phyloP scores from a whole-genome alignment of 1,140 invertebrate genomes.

The Cydia amplana region DNA sequence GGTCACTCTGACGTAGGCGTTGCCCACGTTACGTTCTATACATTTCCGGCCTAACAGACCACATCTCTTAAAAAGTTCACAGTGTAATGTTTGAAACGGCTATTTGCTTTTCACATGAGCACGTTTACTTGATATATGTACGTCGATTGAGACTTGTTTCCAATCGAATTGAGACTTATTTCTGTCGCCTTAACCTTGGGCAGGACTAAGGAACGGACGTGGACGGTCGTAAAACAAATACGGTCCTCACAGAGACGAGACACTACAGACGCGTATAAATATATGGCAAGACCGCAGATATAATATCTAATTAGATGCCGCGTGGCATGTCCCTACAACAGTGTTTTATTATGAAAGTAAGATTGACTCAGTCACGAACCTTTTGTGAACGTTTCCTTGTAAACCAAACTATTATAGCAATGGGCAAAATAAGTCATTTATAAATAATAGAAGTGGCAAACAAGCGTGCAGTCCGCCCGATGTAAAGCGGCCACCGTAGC shows the following conservation, averaged over 20 bases:
- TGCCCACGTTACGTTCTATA: constrained; percentile 64
- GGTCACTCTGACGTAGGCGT: constrained; percentile 61
- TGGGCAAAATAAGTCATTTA: no score
- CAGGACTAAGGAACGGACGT: constrained; percentile 69
- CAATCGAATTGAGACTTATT: constrained; percentile 48
- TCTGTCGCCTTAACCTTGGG: constrained; percentile 61
- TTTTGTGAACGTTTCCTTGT: no score
- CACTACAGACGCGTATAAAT: constrained; percentile 66
- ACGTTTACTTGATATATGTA: constrained; percentile 17
- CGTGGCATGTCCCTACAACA: not conserved
- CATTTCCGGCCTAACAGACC: constrained; percentile 57
- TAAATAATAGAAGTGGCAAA: no score
- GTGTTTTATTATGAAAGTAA: not conserved
- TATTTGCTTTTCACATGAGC: constrained; percentile 16
- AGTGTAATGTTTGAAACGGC: constrained; percentile 5
- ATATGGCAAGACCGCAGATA: constrained; percentile 58
- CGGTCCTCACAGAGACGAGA: constrained; percentile 63
- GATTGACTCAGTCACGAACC: no score
- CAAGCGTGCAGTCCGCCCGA: no score
- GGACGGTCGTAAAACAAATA: constrained; percentile 74
- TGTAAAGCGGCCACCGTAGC: no score
- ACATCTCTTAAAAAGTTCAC: constrained; percentile 45
- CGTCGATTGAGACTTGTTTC: constrained; percentile 36
- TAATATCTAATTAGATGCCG: not conserved
- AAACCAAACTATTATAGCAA: no score